Conservation (phyloP, 2,113 vertebrate genomes). For the Platysteira castanea region DNA sequence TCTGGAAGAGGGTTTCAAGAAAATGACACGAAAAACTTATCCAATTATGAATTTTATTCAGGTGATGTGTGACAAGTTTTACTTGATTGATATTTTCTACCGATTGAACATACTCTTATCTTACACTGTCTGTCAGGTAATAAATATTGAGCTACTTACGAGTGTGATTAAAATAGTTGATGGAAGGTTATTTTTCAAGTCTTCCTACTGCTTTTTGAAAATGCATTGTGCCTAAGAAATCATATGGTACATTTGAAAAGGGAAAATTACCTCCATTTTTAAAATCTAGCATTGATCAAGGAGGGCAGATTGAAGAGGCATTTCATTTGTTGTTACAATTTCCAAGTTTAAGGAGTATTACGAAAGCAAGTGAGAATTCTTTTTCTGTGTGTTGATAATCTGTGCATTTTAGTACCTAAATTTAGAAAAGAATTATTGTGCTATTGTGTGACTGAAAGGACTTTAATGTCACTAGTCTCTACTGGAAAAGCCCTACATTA, state of each 20-base stretch:
- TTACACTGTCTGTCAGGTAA: conserved; percentile 50
- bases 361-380: neutral
- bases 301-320: neutral
- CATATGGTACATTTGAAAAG: conserved; percentile 7
- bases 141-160: conserved; percentile 61
- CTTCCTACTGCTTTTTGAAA: conserved; percentile 15
- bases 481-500: neutral
- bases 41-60: conserved; percentile 47
- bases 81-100: conserved; percentile 59
- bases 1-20: neutral
- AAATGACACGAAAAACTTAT: neutral
- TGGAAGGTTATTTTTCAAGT: conserved; percentile 52
- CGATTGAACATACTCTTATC: conserved; percentile 27
- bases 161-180: conserved; percentile 60
- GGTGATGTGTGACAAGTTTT: conserved; percentile 41
- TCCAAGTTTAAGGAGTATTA: neutral
- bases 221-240: conserved; percentile 31
- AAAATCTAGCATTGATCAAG: neutral
- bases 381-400: neutral
- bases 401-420: neutral
- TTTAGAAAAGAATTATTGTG: neutral
- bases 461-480: neutral
- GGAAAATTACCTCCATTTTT: conserved; percentile 5
- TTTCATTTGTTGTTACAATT: neutral
- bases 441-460: neutral